Conservation (phyloP, 2,113 vertebrate species). For the Bolborhynchus lineola region DNA sequence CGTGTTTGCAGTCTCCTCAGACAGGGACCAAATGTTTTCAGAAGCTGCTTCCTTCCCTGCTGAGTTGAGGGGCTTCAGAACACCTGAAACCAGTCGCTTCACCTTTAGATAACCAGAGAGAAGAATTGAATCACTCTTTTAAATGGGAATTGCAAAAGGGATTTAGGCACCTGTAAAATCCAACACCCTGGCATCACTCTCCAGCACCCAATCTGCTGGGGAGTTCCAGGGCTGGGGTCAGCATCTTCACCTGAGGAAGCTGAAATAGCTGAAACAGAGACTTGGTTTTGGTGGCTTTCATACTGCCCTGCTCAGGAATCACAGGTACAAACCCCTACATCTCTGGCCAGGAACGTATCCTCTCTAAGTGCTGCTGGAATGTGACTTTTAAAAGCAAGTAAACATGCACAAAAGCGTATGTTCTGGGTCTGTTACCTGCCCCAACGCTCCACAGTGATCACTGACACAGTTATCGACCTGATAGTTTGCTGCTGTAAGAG, state of each 20-base stretch:
- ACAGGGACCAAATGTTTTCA: not conserved
- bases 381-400: not conserved
- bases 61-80: not conserved
- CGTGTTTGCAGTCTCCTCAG: not conserved
- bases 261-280: not conserved
- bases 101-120: not conserved
- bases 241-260: not conserved
- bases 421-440: not conserved
- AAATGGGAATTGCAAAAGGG: not conserved
- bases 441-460: not conserved
- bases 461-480: not conserved
- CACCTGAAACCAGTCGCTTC: not conserved
- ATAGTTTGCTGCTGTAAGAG: not conserved
- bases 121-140: accelerated
- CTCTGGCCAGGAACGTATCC: accelerated
- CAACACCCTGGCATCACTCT: not conserved
- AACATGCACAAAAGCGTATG: accelerated
- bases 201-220: not conserved
- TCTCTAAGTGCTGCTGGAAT: accelerated
- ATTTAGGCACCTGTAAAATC: not conserved
- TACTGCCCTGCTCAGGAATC: accelerated
- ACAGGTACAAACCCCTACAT: not conserved
- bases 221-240: not conserved
- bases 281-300: not conserved
- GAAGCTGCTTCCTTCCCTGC: not conserved